Conservation (phyloP, 2,113 vertebrate genomes). For the Cyanistes caeruleus region DNA sequence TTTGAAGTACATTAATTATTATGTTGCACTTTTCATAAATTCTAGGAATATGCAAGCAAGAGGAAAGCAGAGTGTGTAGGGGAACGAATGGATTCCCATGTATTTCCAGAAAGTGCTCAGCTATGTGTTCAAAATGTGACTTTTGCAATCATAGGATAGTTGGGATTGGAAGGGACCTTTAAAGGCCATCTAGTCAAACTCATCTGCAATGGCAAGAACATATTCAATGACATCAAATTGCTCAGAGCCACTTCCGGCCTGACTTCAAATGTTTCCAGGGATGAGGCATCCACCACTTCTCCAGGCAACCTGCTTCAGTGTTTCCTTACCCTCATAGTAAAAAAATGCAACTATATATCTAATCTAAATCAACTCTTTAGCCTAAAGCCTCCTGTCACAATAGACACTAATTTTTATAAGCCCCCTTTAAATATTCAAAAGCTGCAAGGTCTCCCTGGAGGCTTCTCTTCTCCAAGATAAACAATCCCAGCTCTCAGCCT, state of each 20-base stretch:
- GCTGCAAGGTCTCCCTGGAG: background rate
- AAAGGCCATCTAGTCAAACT: background rate
- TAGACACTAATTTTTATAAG: background rate
- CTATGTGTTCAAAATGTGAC: background rate
- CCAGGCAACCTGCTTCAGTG: background rate
- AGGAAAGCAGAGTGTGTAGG: background rate
- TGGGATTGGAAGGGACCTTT: background rate
- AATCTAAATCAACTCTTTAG: background rate
- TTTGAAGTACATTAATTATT: background rate
- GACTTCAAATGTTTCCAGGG: background rate
- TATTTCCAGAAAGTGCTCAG: background rate
- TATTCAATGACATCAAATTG: background rate
- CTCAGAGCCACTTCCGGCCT: background rate
- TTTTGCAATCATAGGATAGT: background rate
- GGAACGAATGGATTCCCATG: background rate
- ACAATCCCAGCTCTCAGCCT: background rate
- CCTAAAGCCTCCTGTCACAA: background rate
- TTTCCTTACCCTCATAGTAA: background rate
- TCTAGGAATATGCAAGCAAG: background rate
- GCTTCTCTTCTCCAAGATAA: background rate
- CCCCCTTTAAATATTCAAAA: background rate
- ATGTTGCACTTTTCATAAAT: background rate
- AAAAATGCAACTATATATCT: background rate
- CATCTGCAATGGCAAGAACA: background rate
- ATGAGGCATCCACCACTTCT: background rate